Percentiles rank a stretch among this genome's conserved stretches.
These are phyloP conservation scores for Rotaria sp. DNA, from an alignment of 2,888 invertebrate species.

Conservation along the genomic window DNA sequence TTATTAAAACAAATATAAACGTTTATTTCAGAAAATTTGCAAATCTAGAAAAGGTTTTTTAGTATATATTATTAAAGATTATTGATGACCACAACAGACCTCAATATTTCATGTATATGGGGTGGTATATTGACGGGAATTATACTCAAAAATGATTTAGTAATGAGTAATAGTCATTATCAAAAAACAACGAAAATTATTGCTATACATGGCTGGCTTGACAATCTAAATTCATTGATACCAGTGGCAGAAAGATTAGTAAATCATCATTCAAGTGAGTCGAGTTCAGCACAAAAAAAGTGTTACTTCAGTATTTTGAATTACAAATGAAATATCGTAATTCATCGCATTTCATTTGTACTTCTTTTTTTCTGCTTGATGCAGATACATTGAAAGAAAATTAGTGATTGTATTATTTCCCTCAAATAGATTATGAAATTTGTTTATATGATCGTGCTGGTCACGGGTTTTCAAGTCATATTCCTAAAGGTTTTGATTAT, in stretches of 20 bases:
- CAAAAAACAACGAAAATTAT: background rate
- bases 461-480: background rate
- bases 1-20: no score
- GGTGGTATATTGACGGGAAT: background rate
- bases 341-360: no score
- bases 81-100: background rate
- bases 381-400: no score
- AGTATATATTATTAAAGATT: background rate
- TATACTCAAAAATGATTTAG: background rate
- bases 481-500: background rate
- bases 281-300: no score
- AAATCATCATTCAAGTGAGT: background rate
- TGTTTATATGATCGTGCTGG: constrained; percentile 3
- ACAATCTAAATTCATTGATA: background rate
- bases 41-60: no score
- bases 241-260: background rate
- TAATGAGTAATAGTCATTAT: background rate
- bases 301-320: no score
- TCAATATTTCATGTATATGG: background rate
- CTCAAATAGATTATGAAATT: background rate
- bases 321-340: no score
- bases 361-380: no score
- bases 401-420: background rate
- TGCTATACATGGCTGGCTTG: background rate
- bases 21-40: no score